Evolutionary conservation across 2,888 invertebrate genomes (phyloP).

Genomic region (Endotricha flammealis): DNA sequence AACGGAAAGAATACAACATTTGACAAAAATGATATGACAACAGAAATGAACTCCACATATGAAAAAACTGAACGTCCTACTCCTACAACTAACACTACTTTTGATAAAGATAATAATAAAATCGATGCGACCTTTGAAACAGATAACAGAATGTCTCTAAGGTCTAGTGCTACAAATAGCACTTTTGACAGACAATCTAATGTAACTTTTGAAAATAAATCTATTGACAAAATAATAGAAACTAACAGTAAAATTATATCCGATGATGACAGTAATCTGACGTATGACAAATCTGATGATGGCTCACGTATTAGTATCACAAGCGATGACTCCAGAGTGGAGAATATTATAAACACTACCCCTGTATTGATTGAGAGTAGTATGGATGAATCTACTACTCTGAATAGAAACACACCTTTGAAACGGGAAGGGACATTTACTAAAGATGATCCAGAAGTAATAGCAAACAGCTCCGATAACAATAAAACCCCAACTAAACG

Average conservation of each 20-base stretch:
- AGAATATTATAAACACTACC: constrained; percentile 51
- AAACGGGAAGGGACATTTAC: constrained; percentile 67
- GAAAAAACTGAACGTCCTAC: constrained; percentile 11
- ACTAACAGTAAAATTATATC: constrained; percentile 18
- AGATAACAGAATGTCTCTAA: constrained; percentile 6
- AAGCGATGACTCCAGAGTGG: constrained; percentile 52
- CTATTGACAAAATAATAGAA: constrained; percentile 22
- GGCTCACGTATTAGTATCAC: constrained; percentile 52
- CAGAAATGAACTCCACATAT: constrained; percentile 14
- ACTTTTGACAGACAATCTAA: constrained; percentile 37
- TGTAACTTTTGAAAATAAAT: constrained; percentile 9
- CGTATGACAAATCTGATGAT: constrained; percentile 39
- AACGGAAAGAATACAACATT: constrained; percentile 17
- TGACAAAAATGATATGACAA: constrained; percentile 15
- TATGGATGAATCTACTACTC: constrained; percentile 41
- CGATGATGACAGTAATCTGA: constrained; percentile 35
- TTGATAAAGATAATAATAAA: constrained; percentile 19
- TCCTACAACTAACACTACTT: constrained; percentile 14
- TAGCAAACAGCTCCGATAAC: constrained; percentile 17
- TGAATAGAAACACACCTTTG: constrained; percentile 33
- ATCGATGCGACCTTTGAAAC: too few relatives aligned
- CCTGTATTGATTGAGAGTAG: constrained; percentile 61
- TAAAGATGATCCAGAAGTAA: constrained; percentile 42
- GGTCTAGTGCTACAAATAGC: constrained; percentile 17
- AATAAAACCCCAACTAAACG: constrained; percentile 39